Base-by-base conservation (phyloP, 2,797 vertebrate species). In the Danionella dracula region DNA sequence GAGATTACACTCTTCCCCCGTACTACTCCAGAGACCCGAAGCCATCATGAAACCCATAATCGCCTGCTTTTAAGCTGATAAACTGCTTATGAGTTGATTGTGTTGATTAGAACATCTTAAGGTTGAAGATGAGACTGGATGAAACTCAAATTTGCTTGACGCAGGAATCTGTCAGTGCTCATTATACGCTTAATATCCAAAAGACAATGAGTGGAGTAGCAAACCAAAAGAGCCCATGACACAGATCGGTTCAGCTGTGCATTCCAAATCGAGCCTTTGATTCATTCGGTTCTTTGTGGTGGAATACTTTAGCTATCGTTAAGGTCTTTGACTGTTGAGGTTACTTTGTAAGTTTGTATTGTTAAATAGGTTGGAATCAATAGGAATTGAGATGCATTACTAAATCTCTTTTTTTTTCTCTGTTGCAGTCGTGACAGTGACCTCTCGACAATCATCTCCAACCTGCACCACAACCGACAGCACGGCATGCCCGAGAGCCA, bases 401-500 rank as follows among this genome's bases (percentile, higher is more conserved):
- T n/a, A n/a, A n/a, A 44, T 45, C 40, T 45, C 44, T 68, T 37
- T 75, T 53, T n/a, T 76, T 68, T 17, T 31, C 4, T 50, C 20
- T 34, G 40, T 19, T 75, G 15, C 88, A 99, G 95, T 89, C 94
- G 92, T 68, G 95, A 97, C 87, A 90, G 87, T 81, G 91, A 93
- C 81, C 93, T 97, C 34, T 93, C 95, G 76, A 90, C 91, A 78
- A 94, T 99, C 90, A 91, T 98, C 87, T 94, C 95, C 87, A 97
- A 88, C 78, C 88, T 97, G 79, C 95, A 95, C 73, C 93, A 93
- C 85, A 94, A 90, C 80, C 91, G 92, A 79, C 95, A 93, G 80
- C 93, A 94, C 90, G 93, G 92, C 75, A 95, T 97, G 94, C 94
- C 96, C 27, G 96, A 99, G 87, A 90, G 83, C 80, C 94, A 93